Evolutionary conservation across 2,888 invertebrate genomes (phyloP).

Genomic region (Smittia aterrima): DNA sequence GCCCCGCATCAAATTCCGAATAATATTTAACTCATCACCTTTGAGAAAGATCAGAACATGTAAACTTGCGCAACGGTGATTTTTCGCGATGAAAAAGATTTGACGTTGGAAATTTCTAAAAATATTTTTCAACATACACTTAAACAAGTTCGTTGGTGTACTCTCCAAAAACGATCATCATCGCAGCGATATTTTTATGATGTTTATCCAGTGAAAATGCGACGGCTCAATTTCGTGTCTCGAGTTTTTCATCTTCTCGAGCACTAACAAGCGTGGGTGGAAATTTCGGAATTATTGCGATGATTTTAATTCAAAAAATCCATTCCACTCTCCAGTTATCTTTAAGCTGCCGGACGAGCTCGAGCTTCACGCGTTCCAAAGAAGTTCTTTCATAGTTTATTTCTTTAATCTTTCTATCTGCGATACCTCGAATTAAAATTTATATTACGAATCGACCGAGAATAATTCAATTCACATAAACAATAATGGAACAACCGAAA

Average conservation of each 20-base stretch:
- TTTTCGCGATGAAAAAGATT: neutral
- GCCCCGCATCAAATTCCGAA: neutral
- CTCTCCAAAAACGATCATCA: neutral
- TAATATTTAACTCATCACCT: neutral
- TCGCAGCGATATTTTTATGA: neutral
- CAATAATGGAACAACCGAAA: constrained; percentile 1
- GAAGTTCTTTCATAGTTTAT: neutral
- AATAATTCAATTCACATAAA: neutral
- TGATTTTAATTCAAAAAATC: neutral
- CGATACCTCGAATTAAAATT: neutral
- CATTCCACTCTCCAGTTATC: constrained; percentile 43
- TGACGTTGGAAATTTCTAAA: constrained; percentile 3
- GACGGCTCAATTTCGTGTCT: neutral
- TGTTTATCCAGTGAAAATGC: constrained; percentile 21
- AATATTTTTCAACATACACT: constrained; percentile 19
- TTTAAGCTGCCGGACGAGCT: constrained; percentile 44
- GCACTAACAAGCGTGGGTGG: constrained; percentile 23
- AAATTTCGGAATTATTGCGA: constrained; percentile 33
- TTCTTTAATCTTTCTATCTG: constrained; percentile 2
- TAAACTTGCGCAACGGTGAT: neutral
- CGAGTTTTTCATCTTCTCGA: neutral
- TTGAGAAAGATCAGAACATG: neutral
- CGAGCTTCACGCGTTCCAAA: constrained; percentile 42
- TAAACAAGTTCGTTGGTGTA: neutral
- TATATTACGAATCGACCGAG: neutral